Evolutionary conservation across 2,113 vertebrate genomes (phyloP).

Genomic region (Xenotilapia longispinis): DNA sequence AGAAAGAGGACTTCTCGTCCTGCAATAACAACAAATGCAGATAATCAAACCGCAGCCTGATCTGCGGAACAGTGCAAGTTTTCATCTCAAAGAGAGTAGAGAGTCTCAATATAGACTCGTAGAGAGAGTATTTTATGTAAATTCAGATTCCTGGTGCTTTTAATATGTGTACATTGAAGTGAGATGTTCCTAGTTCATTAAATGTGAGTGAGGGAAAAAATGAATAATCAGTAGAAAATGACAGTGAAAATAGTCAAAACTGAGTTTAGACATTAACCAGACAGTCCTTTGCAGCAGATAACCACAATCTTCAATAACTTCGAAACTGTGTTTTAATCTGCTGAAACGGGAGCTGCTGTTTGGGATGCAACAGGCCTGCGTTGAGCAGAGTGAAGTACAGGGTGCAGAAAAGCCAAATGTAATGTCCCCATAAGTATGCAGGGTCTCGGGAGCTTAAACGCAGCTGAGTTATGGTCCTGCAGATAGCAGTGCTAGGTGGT

Average conservation of each 20-base stretch:
- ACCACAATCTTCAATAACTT: neutral
- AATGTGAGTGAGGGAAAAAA: neutral
- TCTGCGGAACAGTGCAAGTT: neutral
- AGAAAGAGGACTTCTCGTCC: neutral
- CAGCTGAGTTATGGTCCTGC: neutral
- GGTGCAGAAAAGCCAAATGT: neutral
- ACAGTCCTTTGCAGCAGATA: neutral
- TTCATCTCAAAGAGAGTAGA: neutral
- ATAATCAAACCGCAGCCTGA: neutral
- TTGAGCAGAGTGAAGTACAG: neutral
- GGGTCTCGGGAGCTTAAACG: neutral
- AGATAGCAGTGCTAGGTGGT: neutral
- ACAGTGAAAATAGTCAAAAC: neutral
- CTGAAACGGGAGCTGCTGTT: neutral
- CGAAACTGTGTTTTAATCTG: neutral
- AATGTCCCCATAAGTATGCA: neutral
- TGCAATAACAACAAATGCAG: neutral
- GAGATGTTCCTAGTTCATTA: neutral
- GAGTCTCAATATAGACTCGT: neutral
- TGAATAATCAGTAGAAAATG: neutral
- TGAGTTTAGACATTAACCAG: neutral
- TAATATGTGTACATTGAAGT: neutral
- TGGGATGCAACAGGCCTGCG: neutral
- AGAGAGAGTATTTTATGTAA: neutral
- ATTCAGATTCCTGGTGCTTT: neutral